A percentile compares a stretch with the other conserved stretches of the same genome.
phyloP scores from a whole-genome alignment of 2,888 invertebrate species.

The Kuschelorhynchus macadamiae region DNA sequence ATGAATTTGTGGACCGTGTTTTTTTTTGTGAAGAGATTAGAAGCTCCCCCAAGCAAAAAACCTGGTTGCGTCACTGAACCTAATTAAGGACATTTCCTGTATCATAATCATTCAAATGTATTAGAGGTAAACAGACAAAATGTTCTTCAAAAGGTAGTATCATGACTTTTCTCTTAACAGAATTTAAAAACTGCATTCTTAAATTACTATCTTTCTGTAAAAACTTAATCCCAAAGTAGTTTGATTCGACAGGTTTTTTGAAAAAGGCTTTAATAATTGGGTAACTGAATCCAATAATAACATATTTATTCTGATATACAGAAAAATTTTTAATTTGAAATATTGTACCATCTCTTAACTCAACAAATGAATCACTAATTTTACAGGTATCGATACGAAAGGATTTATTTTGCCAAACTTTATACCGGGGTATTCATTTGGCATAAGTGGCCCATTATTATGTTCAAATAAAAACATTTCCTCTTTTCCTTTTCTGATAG shows the following conservation, averaged over 20 bases:
- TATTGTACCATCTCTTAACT: slow-evolving; percentile 9
- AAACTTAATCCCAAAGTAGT: no score
- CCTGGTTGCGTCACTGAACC: no score
- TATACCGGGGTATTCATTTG: slow-evolving; percentile 11
- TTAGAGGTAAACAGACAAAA: background rate
- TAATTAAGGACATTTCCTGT: background rate
- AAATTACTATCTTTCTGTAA: no score
- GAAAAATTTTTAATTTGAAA: slow-evolving; percentile 34
- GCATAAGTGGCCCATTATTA: background rate
- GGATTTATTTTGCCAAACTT: slow-evolving; percentile 12
- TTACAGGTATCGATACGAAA: slow-evolving; percentile 22
- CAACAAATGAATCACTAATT: slow-evolving; percentile 26
- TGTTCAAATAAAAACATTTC: background rate
- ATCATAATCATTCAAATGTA: background rate
- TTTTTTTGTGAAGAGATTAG: no score
- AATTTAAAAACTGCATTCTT: no score
- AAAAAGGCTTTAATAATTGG: slow-evolving; percentile 9
- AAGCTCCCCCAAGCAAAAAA: no score
- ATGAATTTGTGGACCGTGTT: no score
- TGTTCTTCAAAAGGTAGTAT: no score
- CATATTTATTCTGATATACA: slow-evolving; percentile 1
- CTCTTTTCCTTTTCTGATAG: background rate
- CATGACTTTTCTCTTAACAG: no score
- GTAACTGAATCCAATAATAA: background rate
- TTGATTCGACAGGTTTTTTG: slow-evolving; percentile 8